Base-by-base conservation (phyloP, 2,113 vertebrate species). In the Eleginops maclovinus region DNA sequence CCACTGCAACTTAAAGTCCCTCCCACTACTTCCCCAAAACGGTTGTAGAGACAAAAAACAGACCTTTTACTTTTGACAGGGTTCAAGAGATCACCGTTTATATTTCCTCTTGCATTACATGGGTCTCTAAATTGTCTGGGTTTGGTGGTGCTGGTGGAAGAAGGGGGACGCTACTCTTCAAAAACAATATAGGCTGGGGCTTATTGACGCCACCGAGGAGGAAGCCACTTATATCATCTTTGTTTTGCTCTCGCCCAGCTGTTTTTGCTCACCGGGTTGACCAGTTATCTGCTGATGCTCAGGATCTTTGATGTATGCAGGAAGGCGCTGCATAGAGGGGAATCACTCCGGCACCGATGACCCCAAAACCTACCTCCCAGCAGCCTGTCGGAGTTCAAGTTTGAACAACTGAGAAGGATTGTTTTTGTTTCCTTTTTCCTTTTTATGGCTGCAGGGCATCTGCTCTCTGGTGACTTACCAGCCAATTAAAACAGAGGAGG, bases 81-180 rank as follows among this genome's bases (percentile, higher is more conserved):
- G 92, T 91, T 92, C 87, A 93, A 83, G 82, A 91, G 91, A 85
- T 91, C 88, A 83, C 62, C 50, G 78, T 86, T 87, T 87, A 90
- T 90, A 83, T 92, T 93, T 94, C 88, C 89, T 90, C 78, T 88
- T 87, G 90, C 85, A 87, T 88, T 87, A 85, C 87, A 88, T 31
- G 59, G 72, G 63, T 82, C 81, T 81, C 77, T 90, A 88, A 89
- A 89, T 86, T 83, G 75, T 91, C 87, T 88, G 76, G 72, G 70
- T 83, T 90, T 47, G 62, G 64, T 67, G 74, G 68, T 77, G 66
- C 58, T 78, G 71, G 19, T 31, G 69, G 56, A 24, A 36, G 31
- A 36, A 36, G 31, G 31, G 31, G 31, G 31, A 36, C 31, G 31
- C 44, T 26, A 44, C 0, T 54, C 75, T 83, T 90, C 82, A 89